phyloP scores from a whole-genome alignment of 2,797 vertebrate genomes.

The Poecilia velifera region DNA sequence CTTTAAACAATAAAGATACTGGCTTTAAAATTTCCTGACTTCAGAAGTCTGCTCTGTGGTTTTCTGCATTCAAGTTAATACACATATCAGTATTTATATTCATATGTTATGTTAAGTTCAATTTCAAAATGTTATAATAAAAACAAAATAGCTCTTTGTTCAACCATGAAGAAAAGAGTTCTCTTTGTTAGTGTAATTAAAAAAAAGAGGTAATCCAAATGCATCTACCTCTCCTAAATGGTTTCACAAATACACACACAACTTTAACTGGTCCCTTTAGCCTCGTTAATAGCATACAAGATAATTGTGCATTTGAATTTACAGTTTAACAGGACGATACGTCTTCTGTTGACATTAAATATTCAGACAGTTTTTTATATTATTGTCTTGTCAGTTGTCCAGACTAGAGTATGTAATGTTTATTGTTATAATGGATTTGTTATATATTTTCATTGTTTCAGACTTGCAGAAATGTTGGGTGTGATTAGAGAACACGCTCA shows the following conservation, averaged over 20 bases:
- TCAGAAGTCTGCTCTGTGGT: not conserved
- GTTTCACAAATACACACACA: not conserved
- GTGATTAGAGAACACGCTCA: not conserved
- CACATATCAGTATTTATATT: not conserved
- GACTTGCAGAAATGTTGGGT: not conserved
- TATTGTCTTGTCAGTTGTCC: too few relatives aligned
- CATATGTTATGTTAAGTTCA: not conserved
- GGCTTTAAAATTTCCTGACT: not conserved
- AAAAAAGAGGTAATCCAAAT: not conserved
- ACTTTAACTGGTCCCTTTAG: not conserved
- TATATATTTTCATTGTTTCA: not conserved
- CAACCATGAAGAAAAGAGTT: not conserved
- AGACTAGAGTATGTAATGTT: not conserved
- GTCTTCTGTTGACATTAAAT: not conserved
- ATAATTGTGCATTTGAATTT: not conserved
- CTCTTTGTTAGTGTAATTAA: not conserved
- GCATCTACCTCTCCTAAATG: not conserved
- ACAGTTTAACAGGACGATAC: not conserved
- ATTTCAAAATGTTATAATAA: not conserved
- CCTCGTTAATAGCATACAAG: not conserved
- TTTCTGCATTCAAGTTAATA: not conserved
- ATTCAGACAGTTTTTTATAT: not conserved
- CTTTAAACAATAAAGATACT: not conserved
- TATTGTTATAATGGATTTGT: not conserved
- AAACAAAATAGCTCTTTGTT: not conserved